phyloP scores from a whole-genome alignment of 2,797 vertebrate species.

The Gymnothorax reevesii region DNA sequence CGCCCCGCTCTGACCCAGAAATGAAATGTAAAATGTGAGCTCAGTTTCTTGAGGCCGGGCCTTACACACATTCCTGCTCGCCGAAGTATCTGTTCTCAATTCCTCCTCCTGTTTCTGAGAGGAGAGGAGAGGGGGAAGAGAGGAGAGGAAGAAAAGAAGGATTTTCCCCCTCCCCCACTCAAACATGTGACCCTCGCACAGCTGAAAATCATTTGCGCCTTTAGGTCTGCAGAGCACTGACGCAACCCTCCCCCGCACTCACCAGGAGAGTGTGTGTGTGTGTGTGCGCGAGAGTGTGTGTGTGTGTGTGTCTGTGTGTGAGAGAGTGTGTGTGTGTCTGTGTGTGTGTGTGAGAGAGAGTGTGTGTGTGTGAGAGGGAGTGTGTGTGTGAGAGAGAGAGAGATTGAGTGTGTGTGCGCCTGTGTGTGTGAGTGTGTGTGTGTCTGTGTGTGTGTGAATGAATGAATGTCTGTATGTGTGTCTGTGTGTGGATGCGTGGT shows the following conservation, averaged over 20 bases:
- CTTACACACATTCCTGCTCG: conserved; percentile 48
- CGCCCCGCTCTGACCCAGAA: conserved; percentile 37
- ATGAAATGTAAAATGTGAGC: conserved; percentile 40
- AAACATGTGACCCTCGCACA: conserved; percentile 75
- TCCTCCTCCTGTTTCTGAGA: conserved; percentile 42
- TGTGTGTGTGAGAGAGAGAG: background rate
- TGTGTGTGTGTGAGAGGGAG: background rate
- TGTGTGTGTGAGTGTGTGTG: background rate
- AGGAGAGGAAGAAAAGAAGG: background rate
- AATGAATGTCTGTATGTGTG: too few species aligned
- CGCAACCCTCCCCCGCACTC: conserved; percentile 49
- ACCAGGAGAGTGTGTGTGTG: background rate
- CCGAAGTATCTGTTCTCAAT: conserved; percentile 20
- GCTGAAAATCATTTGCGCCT: conserved; percentile 78
- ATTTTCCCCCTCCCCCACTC: conserved; percentile 61
- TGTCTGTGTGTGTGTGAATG: background rate
- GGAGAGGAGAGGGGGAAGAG: conserved; percentile 11
- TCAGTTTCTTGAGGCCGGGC: conserved; percentile 29
- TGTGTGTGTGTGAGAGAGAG: background rate
- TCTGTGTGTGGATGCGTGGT: too few species aligned
- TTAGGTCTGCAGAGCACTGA: conserved; percentile 57
- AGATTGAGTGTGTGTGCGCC: background rate
- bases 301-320: background rate
- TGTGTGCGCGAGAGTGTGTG: background rate
- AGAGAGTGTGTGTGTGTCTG: background rate